phyloP scores from a whole-genome alignment of 2,888 invertebrate genomes.

The Cryptus viduatorius region DNA sequence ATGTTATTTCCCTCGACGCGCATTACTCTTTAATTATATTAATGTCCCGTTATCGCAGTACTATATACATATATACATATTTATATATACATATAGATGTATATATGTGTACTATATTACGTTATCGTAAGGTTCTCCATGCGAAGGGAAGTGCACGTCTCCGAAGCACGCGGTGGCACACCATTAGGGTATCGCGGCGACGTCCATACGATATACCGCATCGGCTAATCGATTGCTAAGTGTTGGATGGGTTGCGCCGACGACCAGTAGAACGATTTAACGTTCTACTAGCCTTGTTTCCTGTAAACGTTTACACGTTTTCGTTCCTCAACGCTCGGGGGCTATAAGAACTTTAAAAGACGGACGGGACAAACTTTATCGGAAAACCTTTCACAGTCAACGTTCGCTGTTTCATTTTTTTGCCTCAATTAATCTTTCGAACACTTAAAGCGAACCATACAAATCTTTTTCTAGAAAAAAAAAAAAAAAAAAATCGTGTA shows the following conservation, averaged over 20 bases:
- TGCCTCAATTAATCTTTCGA: too few species aligned
- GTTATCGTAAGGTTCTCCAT: neutral
- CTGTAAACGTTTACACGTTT: conserved; percentile 21
- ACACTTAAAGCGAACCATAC: too few species aligned
- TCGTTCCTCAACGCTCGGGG: conserved; percentile 11
- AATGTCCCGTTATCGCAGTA: conserved; percentile 41
- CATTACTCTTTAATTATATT: conserved; percentile 62
- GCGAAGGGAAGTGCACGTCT: conserved; percentile 14
- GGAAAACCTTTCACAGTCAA: neutral
- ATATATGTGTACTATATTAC: neutral
- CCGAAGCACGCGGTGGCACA: neutral
- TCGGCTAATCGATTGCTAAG: conserved; percentile 62
- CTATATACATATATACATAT: neutral
- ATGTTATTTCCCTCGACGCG: conserved; percentile 63
- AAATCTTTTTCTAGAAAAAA: too few species aligned
- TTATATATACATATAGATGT: neutral
- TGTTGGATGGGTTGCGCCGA: conserved; percentile 51
- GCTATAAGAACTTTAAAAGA: neutral
- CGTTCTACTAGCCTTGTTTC: conserved; percentile 40
- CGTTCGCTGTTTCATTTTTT: too few species aligned
- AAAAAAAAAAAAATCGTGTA: too few species aligned
- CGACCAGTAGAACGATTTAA: conserved; percentile 50
- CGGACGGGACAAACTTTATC: too few species aligned
- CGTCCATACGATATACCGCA: conserved; percentile 25
- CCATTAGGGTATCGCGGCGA: conserved; percentile 8